Evolutionary conservation across 2,888 invertebrate species (phyloP).

Genomic region (Pyrrhia umbra): DNA sequence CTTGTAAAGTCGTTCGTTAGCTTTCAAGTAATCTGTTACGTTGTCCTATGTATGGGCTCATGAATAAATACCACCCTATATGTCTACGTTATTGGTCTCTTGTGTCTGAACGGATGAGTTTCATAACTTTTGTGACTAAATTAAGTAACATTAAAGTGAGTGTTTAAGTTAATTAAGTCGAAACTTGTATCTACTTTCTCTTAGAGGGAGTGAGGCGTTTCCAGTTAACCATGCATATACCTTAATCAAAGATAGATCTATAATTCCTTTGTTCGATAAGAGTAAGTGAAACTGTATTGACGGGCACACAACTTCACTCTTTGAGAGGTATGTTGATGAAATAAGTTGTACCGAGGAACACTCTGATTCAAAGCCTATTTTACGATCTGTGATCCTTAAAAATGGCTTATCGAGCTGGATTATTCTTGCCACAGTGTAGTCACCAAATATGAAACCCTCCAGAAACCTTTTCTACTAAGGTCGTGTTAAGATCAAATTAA

Average conservation of each 20-base stretch:
- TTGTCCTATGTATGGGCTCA: not conserved
- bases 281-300: not conserved
- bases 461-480: constrained; percentile 19
- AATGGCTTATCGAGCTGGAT: not conserved
- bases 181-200: not conserved
- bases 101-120: not conserved
- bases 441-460: not conserved
- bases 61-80: not conserved
- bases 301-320: not conserved
- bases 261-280: too few relatives aligned
- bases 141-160: not conserved
- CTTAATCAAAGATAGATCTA: not conserved
- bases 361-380: not conserved
- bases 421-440: constrained; percentile 8
- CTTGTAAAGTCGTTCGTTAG: constrained; percentile 16
- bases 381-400: not conserved
- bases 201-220: not conserved
- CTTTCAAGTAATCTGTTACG: not conserved
- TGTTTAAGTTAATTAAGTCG: not conserved
- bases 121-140: not conserved
- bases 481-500: constrained; percentile 17
- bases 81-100: not conserved
- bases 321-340: not conserved
- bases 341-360: not conserved
- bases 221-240: not conserved